A percentile compares a stretch with the other conserved stretches of the same genome.
These are phyloP conservation scores for Sinella curviseta DNA, from an alignment of 1,140 invertebrate genomes.

Conservation along the genomic window DNA sequence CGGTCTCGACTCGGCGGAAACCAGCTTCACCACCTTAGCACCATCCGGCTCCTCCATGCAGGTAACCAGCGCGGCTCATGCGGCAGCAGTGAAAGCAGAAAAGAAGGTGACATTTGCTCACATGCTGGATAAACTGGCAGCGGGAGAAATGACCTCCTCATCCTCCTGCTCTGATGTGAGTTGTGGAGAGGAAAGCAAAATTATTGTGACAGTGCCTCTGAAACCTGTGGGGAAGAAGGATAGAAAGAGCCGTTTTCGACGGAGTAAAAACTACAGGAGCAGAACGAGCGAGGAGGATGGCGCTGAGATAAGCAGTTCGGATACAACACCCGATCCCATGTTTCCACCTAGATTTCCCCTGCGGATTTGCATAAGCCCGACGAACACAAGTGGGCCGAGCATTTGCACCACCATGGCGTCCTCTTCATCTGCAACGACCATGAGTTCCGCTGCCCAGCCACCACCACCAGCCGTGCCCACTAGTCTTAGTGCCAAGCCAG, in stretches of 20 bases:
- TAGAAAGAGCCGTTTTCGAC: conserved; percentile 44
- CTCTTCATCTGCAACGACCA: conserved; percentile 36
- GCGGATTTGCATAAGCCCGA: conserved; percentile 46
- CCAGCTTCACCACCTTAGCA: conserved; percentile 57
- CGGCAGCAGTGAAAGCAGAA: conserved; percentile 65
- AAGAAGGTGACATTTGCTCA: conserved; percentile 75
- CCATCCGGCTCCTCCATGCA: neutral
- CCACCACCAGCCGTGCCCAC: conserved; percentile 2
- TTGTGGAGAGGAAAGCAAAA: conserved; percentile 44
- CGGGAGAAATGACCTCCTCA: conserved; percentile 65
- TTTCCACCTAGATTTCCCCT: conserved; percentile 50
- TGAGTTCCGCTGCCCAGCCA: neutral
- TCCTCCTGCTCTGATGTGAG: conserved; percentile 54
- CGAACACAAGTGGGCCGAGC: conserved; percentile 14
- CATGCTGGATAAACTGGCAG: conserved; percentile 67
- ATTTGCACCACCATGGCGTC: conserved; percentile 1
- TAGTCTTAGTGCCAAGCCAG: conserved; percentile 34
- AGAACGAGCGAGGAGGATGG: conserved; percentile 54
- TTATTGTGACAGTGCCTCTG: conserved; percentile 24
- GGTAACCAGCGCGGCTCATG: neutral
- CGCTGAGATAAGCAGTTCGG: conserved; percentile 52
- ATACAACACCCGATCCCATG: conserved; percentile 67
- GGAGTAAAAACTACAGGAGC: conserved; percentile 61
- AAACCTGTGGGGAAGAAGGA: conserved; percentile 39
- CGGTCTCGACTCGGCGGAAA: conserved; percentile 58